Evolutionary conservation across 2,797 vertebrate species (phyloP).

Genomic region (Tiaroga cobitis): DNA sequence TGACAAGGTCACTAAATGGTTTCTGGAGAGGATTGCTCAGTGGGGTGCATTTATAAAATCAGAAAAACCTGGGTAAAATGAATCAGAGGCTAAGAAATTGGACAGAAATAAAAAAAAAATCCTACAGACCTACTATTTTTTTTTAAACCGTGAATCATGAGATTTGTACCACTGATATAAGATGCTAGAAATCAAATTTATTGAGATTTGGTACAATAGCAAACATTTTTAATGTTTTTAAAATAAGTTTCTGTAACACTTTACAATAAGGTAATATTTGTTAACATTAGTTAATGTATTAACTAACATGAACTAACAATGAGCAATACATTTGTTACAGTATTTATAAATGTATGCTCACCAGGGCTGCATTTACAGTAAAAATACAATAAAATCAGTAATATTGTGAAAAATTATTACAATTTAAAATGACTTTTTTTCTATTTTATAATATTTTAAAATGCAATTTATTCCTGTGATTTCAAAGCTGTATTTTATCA

Average conservation of each 20-base stretch:
- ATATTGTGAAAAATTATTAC: neutral
- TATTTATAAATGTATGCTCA: neutral
- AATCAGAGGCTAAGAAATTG: neutral
- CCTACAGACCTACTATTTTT: no score
- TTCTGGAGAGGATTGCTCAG: neutral
- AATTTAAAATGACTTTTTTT: neutral
- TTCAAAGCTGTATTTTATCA: neutral
- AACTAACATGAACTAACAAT: no score
- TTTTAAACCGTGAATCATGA: neutral
- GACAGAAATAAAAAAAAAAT: neutral
- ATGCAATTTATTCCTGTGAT: neutral
- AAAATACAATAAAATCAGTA: neutral
- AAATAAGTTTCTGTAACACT: neutral
- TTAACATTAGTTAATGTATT: no score
- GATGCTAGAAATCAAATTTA: neutral
- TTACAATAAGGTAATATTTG: no score
- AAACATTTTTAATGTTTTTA: neutral
- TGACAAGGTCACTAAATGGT: constrained; percentile 57
- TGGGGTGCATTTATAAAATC: neutral
- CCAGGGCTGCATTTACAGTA: neutral
- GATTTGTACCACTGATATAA: neutral
- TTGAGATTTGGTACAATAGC: neutral
- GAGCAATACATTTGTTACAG: no score
- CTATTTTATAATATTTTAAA: neutral
- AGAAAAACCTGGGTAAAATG: neutral